phyloP scores from a whole-genome alignment of 53 echinoderm and acorn worm species.

The Mesocentrotus franciscanus region DNA sequence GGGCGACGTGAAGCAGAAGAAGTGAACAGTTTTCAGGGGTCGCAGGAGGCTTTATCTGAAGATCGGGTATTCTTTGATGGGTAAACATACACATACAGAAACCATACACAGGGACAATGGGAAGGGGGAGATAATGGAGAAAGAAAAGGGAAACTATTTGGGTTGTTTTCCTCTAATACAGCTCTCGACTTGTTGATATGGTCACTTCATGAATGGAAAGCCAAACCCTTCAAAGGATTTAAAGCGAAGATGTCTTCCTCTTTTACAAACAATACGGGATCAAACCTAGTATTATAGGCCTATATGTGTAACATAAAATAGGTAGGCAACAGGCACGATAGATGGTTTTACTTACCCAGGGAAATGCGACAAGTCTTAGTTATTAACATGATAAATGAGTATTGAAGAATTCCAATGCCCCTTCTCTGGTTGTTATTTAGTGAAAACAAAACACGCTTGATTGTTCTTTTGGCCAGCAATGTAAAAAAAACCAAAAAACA shows the following conservation, averaged over 20 bases:
- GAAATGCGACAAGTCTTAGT: too few species aligned
- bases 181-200: conserved; percentile 45
- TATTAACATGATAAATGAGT: too few species aligned
- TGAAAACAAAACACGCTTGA: too few species aligned
- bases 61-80: conserved; percentile 23
- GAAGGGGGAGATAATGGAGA: not conserved
- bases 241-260: not conserved
- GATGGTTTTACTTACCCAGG: too few species aligned
- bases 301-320: too few species aligned
- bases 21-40: conserved; percentile 37
- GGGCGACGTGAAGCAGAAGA: not conserved
- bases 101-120: conserved; percentile 27
- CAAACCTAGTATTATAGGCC: too few species aligned
- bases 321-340: too few species aligned
- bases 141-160: conserved; percentile 38
- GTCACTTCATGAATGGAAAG: conserved; percentile 26
- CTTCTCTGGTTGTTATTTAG: too few species aligned
- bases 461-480: too few species aligned
- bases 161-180: conserved; percentile 45
- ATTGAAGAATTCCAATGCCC: too few species aligned
- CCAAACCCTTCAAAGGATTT: not conserved
- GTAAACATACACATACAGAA: conserved; percentile 55
- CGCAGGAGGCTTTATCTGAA: conserved; percentile 32
- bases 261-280: not conserved
- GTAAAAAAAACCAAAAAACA: too few species aligned